Evolutionary conservation across 2,113 vertebrate species (phyloP).

Genomic region (Synchiropus splendidus): DNA sequence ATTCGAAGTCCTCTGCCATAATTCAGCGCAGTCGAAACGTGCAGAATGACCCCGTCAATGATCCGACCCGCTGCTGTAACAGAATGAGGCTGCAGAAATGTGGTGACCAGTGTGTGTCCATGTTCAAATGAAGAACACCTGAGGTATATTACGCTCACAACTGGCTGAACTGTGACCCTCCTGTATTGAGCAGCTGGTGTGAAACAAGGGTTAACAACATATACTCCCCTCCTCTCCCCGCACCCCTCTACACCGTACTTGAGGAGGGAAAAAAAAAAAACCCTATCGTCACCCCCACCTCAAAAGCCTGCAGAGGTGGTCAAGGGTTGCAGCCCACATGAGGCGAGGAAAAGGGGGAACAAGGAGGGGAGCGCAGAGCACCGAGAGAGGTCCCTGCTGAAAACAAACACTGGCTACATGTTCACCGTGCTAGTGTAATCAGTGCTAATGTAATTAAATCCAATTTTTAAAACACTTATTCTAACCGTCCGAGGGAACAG

Average conservation of each 20-base stretch:
- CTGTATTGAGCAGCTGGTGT: slow-evolving; percentile 65
- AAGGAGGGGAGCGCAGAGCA: slow-evolving; percentile 7
- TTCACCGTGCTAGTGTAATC: slow-evolving; percentile 18
- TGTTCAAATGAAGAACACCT: slow-evolving; percentile 58
- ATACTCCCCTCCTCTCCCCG: slow-evolving; percentile 18
- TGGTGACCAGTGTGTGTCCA: slow-evolving; percentile 18
- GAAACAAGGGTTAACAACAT: slow-evolving; percentile 70
- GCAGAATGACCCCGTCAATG: slow-evolving; percentile 2
- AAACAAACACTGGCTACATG: slow-evolving; percentile 35
- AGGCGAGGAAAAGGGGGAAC: slow-evolving; percentile 25
- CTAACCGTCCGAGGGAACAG: too few species aligned
- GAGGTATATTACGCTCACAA: slow-evolving; percentile 62
- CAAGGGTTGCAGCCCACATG: slow-evolving; percentile 17
- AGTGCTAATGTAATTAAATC: too few species aligned
- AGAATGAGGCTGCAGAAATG: slow-evolving; percentile 24
- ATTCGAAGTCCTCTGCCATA: slow-evolving; percentile 10
- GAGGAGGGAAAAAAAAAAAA: slow-evolving; percentile 9
- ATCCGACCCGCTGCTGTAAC: slow-evolving; percentile 20
- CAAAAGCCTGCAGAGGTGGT: slow-evolving; percentile 14
- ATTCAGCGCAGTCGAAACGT: slow-evolving; percentile 6
- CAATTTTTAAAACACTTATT: too few species aligned
- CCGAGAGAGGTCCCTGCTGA: slow-evolving; percentile 11
- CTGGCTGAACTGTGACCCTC: slow-evolving; percentile 61
- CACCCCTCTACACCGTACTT: slow-evolving; percentile 3
- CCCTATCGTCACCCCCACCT: slow-evolving; percentile 9